phyloP scores from a whole-genome alignment of 2,888 invertebrate genomes.

The Physocephala rufipes region DNA sequence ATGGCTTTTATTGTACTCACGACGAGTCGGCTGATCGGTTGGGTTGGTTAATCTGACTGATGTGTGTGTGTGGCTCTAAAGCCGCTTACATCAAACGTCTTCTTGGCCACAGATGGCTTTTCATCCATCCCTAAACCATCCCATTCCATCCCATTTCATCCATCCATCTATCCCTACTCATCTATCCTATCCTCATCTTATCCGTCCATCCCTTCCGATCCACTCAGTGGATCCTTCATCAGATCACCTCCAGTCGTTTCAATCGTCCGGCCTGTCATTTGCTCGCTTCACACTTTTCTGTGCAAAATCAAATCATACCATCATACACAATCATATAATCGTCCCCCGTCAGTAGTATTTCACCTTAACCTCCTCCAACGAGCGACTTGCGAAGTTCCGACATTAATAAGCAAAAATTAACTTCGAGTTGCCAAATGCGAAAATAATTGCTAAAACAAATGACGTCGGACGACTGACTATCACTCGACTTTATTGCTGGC shows the following conservation, averaged over 20 bases:
- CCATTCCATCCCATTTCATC: neutral
- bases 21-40: neutral
- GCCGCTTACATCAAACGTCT: neutral
- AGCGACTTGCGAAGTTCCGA: slow-evolving; percentile 22
- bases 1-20: neutral
- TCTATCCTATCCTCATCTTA: neutral
- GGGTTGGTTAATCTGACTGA: neutral
- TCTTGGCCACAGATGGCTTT: neutral
- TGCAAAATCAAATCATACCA: neutral
- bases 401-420: slow-evolving; percentile 37
- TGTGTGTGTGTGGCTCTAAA: neutral
- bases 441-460: slow-evolving; percentile 37
- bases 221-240: slow-evolving; percentile 5
- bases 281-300: slow-evolving; percentile 10
- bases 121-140: neutral
- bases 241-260: slow-evolving; percentile 6
- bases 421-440: slow-evolving; percentile 36
- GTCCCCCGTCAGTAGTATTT: neutral
- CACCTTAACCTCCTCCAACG: neutral
- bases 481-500: slow-evolving; percentile 1
- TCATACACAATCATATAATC: too few species aligned
- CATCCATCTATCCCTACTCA: neutral
- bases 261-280: slow-evolving; percentile 8
- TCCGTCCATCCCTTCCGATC: neutral
- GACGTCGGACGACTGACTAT: slow-evolving; percentile 14